These are phyloP conservation scores for Carcharodon carcharias DNA, from an alignment of 2,797 vertebrate genomes.

Conservation along the genomic window DNA sequence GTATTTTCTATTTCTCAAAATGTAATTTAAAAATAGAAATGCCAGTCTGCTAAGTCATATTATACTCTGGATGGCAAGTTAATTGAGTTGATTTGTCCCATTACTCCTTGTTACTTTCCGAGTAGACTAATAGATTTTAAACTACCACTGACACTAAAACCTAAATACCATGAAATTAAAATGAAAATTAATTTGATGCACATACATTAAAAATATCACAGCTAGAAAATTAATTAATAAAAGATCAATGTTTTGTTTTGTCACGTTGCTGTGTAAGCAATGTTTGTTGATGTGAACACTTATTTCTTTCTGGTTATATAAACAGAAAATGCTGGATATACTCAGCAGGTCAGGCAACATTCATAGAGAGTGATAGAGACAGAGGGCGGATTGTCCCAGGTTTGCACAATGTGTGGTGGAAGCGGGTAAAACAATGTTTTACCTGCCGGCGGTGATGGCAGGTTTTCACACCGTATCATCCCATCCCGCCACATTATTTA, in stretches of 20 bases:
- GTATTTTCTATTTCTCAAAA: neutral
- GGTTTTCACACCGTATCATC: too few relatives aligned
- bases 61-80: neutral
- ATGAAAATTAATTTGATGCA: neutral
- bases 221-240: neutral
- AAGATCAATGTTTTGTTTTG: neutral
- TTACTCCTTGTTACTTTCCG: neutral
- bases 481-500: too few relatives aligned
- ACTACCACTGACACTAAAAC: neutral
- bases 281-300: neutral
- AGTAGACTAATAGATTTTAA: slow-evolving; percentile 7
- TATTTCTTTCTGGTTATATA: neutral
- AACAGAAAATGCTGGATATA: neutral
- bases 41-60: neutral
- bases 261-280: neutral
- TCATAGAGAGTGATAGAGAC: too few relatives aligned
- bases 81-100: slow-evolving; percentile 14
- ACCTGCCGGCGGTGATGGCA: too few relatives aligned
- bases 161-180: slow-evolving; percentile 29
- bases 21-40: slow-evolving; percentile 4
- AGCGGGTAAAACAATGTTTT: too few relatives aligned
- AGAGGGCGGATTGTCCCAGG: too few relatives aligned
- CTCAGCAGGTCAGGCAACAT: too few relatives aligned
- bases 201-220: slow-evolving; percentile 10
- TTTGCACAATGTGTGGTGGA: too few relatives aligned